A percentile compares a stretch with the other conserved stretches of the same genome.
Evolutionary conservation across 2,888 invertebrate species (phyloP).

Genomic region (Perdita meconis): DNA sequence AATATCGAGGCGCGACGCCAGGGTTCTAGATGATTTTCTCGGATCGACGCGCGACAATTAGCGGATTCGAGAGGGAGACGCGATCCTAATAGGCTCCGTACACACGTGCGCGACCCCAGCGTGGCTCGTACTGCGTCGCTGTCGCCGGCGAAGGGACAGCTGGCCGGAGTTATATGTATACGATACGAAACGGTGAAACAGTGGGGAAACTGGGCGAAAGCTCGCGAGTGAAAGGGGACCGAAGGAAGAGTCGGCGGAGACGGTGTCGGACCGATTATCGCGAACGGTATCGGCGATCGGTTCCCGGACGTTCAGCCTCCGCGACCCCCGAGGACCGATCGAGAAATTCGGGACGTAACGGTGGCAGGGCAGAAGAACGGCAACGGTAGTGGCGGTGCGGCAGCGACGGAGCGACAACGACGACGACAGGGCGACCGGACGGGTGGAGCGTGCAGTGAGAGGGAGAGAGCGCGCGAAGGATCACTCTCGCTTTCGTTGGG

Average conservation of each 20-base stretch:
- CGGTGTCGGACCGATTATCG: constrained; percentile 39
- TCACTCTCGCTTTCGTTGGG: constrained; percentile 80
- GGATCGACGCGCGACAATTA: constrained; percentile 24
- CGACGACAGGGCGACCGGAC: constrained; percentile 61
- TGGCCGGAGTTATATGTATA: constrained; percentile 43
- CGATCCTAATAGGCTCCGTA: background rate
- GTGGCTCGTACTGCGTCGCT: constrained; percentile 33
- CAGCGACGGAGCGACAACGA: constrained; percentile 33
- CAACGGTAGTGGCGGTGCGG: constrained; percentile 44
- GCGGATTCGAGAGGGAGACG: background rate
- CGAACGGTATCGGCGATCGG: constrained; percentile 48
- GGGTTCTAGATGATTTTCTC: constrained; percentile 27
- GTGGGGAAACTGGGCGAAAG: constrained; percentile 59
- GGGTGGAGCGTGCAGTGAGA: constrained; percentile 56
- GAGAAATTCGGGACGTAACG: constrained; percentile 56
- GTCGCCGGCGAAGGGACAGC: constrained; percentile 23
- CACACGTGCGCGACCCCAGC: constrained; percentile 41
- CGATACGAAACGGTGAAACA: constrained; percentile 42
- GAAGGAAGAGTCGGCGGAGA: constrained; percentile 15
- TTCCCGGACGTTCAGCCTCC: too few relatives aligned
- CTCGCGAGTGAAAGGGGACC: constrained; percentile 34
- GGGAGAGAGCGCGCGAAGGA: constrained; percentile 67
- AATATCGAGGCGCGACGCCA: constrained; percentile 36
- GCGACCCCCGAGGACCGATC: constrained; percentile 28
- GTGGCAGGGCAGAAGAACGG: constrained; percentile 36